Evolutionary conservation across 2,797 vertebrate genomes (phyloP).

Genomic region (Tragelaphus oryx): DNA sequence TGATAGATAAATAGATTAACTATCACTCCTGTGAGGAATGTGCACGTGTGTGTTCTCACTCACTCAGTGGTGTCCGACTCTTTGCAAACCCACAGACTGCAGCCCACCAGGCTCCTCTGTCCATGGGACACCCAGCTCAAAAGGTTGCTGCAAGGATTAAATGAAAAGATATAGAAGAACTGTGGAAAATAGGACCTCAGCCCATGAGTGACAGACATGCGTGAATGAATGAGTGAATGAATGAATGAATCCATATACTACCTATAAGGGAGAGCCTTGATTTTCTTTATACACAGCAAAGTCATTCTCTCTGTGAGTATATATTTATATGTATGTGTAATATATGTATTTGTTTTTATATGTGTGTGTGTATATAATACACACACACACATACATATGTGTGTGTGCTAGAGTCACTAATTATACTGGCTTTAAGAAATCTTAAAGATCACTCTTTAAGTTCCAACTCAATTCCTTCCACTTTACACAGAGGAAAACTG

Average conservation of each 20-base stretch:
- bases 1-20: background rate
- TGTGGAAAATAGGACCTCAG: background rate
- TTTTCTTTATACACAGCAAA: background rate
- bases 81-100: background rate
- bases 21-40: background rate
- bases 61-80: background rate
- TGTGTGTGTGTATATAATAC: accelerated
- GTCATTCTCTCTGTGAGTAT: background rate
- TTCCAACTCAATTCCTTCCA: background rate
- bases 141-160: background rate
- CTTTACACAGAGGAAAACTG: background rate
- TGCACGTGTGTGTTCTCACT: background rate
- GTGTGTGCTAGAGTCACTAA: background rate
- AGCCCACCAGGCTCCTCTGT: background rate
- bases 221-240: background rate
- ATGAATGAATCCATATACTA: background rate
- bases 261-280: background rate
- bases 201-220: background rate
- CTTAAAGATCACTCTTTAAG: background rate
- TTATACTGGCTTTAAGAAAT: background rate
- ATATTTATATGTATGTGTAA: background rate
- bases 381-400: no score
- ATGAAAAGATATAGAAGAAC: background rate
- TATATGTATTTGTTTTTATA: background rate
- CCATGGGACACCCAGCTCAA: background rate